Evolutionary conservation across 2,113 vertebrate genomes (phyloP).

Genomic region (Theristicus caerulescens): DNA sequence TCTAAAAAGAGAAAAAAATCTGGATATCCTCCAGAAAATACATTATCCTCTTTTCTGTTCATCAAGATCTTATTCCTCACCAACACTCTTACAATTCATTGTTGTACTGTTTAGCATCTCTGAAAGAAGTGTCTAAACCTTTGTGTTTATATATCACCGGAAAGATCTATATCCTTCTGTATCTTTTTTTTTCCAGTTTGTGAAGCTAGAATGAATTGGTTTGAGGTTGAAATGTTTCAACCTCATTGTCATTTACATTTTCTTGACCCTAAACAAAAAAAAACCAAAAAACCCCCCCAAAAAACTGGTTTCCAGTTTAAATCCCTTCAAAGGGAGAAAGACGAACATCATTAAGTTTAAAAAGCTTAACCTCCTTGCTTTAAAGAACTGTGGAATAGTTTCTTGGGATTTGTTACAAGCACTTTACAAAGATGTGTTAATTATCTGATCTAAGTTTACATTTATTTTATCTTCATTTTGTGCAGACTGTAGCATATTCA

Average conservation of each 20-base stretch:
- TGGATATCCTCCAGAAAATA: not conserved
- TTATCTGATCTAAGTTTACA: slow-evolving; percentile 34
- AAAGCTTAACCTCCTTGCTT: not conserved
- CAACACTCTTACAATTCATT: not conserved
- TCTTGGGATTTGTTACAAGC: not conserved
- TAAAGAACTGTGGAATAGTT: not conserved
- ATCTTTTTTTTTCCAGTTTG: not conserved
- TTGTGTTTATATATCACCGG: not conserved
- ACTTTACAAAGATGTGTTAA: not conserved
- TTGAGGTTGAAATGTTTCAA: not conserved
- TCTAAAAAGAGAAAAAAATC: not conserved
- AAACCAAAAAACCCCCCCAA: too few relatives aligned
- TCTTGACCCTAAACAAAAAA: not conserved
- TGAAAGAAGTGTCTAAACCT: not conserved
- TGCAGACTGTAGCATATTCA: not conserved
- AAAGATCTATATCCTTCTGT: not conserved
- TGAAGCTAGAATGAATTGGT: not conserved
- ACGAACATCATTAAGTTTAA: not conserved
- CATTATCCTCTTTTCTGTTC: not conserved
- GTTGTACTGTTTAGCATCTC: not conserved
- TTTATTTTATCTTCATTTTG: not conserved
- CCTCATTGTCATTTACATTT: not conserved
- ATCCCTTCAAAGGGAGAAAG: not conserved
- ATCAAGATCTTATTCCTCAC: not conserved
- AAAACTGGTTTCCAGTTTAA: not conserved